Evolutionary conservation across 2,113 vertebrate genomes (phyloP), one percentile per base, ranked within the genome.

Genomic region (Mesoclemmys tuberculata): DNA sequence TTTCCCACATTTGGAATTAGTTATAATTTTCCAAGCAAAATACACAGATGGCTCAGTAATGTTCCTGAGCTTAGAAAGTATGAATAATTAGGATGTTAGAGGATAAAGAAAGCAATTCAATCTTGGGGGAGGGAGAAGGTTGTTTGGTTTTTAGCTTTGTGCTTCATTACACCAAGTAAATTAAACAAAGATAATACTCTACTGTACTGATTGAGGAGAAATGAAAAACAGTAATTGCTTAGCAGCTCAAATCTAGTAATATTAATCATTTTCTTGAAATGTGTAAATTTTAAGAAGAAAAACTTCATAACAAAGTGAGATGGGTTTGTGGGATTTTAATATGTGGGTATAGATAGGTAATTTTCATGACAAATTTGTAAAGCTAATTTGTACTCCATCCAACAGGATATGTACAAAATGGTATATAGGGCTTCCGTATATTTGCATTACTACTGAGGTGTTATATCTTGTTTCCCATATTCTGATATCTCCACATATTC

Each of bases 111-210:
- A 82, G 5, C 29, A 92, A 51, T 81, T 90, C 14, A 27, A 52
- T 91, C 11, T 58, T 74, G 58, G 31, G 24, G 24, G 41, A 27
- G 26, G 41, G 13, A 24, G 26, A 26, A 77, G 26, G 44, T 78
- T 19, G 48, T 93, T 90, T 85, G 74, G 14, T 41, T 95, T 90
- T 89, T 38, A 61, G 19, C 74, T 93, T 90, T 74, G 86, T 24
- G 29, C 44, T 94, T 94, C 87, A 84, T 94, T 95, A 82, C 22
- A 71, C 26, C 58, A 83, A 75, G 19, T 49, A 93, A 71, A 90
- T 90, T 82, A 64, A 82, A 61, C 4, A 49, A 88, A 74, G 29
- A 8, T 64, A 56, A 75, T 87, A 71, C 54, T 44, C 35, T 61
- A 46, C 2, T 71, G 8, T 10, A 9, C 22, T 1, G 2, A 3